Conservation (phyloP, 2,888 invertebrate genomes). For the Eustalomyia histrio region DNA sequence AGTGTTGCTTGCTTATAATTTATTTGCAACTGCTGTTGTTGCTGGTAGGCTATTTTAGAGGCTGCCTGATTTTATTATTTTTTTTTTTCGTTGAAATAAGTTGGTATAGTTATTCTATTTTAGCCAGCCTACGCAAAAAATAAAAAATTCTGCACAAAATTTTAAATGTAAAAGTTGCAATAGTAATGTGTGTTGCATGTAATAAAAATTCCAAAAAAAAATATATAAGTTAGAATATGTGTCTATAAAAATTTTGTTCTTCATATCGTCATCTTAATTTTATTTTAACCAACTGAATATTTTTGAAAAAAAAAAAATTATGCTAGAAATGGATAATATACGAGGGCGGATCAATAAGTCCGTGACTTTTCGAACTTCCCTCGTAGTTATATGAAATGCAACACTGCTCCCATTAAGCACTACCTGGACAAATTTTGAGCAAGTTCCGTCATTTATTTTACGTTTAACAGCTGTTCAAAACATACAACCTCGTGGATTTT, state of each 20-base stretch:
- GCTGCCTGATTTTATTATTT: conserved; percentile 18
- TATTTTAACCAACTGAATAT: too few species aligned
- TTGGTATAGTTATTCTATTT: background rate
- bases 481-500: too few species aligned
- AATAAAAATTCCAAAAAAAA: background rate
- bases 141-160: background rate
- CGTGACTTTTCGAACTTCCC: too few species aligned
- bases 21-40: conserved; percentile 55
- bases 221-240: background rate
- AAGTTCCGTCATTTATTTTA: too few species aligned
- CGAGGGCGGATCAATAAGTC: too few species aligned
- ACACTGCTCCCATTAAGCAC: too few species aligned
- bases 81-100: background rate
- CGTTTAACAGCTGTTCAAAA: too few species aligned
- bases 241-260: background rate
- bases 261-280: too few species aligned
- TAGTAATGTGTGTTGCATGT: background rate
- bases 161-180: background rate
- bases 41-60: conserved; percentile 25
- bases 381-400: too few species aligned
- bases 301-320: too few species aligned
- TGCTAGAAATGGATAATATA: too few species aligned
- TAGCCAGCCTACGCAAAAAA: background rate
- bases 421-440: too few species aligned
- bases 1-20: conserved; percentile 37